phyloP scores from a whole-genome alignment of 1,140 invertebrate species.

The Macrosteles quadrilineatus region DNA sequence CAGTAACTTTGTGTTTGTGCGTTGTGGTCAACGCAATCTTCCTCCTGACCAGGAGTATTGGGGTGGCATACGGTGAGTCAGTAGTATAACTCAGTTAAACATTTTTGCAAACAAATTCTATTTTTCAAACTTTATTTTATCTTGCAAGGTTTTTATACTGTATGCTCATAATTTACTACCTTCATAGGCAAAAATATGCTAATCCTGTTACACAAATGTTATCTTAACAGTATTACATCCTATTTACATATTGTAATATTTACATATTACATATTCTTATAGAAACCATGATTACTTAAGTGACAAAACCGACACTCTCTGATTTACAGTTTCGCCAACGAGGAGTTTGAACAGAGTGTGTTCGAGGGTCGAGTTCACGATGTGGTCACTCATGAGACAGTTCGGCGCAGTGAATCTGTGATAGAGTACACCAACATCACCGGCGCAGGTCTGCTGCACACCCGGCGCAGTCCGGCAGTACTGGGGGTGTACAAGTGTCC shows the following conservation, averaged over 20 bases:
- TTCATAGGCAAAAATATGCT: too few relatives aligned
- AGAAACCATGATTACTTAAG: too few relatives aligned
- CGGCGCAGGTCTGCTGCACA: conserved; percentile 96
- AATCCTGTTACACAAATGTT: too few relatives aligned
- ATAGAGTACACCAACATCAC: conserved; percentile 84
- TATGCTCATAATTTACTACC: too few relatives aligned
- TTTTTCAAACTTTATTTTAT: too few relatives aligned
- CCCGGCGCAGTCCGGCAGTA: conserved; percentile 90
- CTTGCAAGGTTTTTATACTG: too few relatives aligned
- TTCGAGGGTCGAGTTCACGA: conserved; percentile 83
- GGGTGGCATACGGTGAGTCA: conserved; percentile 77
- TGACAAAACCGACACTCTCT: too few relatives aligned
- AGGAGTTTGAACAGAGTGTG: conserved; percentile 84
- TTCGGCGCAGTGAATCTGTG: conserved; percentile 67
- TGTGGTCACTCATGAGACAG: conserved; percentile 70
- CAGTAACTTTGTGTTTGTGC: conserved; percentile 89
- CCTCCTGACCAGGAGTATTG: conserved; percentile 78
- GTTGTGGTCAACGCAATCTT: conserved; percentile 81
- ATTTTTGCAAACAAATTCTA: too few relatives aligned
- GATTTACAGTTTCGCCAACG: conserved; percentile 75
- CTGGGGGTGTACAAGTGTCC: conserved; percentile 87
- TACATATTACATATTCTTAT: too few relatives aligned
- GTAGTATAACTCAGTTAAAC: too few relatives aligned
- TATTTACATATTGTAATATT: too few relatives aligned
- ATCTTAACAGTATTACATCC: too few relatives aligned